A percentile compares a stretch with the other conserved stretches of the same genome.
Conservation (phyloP, 2,888 invertebrate species). For the Callyntrura guangdongensis region DNA sequence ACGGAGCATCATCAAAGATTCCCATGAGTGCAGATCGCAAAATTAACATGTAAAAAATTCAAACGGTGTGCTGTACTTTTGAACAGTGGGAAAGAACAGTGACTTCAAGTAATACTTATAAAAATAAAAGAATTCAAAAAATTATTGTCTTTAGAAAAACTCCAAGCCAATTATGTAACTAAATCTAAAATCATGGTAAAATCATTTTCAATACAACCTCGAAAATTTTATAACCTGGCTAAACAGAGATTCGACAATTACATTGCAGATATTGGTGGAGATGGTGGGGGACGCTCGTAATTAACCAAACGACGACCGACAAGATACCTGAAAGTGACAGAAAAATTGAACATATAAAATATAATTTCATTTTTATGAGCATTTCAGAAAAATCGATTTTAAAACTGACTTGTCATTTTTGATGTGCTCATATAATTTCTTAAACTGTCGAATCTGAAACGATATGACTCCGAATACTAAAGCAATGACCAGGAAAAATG, state of each 20-base stretch:
- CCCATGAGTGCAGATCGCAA: conserved; percentile 35
- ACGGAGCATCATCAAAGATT: conserved; percentile 13
- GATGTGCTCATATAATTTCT: conserved; percentile 98
- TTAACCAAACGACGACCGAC: conserved; percentile 98
- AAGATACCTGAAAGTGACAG: conserved; percentile 89
- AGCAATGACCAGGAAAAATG: conserved; percentile 92
- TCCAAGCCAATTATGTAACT: conserved; percentile 55
- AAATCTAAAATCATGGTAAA: conserved; percentile 31
- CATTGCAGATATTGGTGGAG: conserved; percentile 71
- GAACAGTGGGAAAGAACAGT: conserved; percentile 28
- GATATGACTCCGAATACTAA: conserved; percentile 90
- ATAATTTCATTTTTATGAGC: neutral
- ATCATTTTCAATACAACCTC: conserved; percentile 44
- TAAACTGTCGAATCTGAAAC: conserved; percentile 97
- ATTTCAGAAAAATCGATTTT: conserved; percentile 27
- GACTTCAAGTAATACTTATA: conserved; percentile 59
- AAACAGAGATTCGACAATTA: conserved; percentile 52
- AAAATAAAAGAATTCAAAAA: conserved; percentile 55
- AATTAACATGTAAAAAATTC: conserved; percentile 14
- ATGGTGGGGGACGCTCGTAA: conserved; percentile 89
- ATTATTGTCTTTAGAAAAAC: conserved; percentile 72
- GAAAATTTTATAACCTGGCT: conserved; percentile 10
- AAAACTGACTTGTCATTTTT: conserved; percentile 97
- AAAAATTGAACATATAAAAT: too few relatives aligned
- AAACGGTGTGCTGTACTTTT: conserved; percentile 5